Evolutionary conservation across 2,113 vertebrate genomes (phyloP), one percentile per base, ranked within the genome.

Genomic region (Dipodomys stephensi): DNA sequence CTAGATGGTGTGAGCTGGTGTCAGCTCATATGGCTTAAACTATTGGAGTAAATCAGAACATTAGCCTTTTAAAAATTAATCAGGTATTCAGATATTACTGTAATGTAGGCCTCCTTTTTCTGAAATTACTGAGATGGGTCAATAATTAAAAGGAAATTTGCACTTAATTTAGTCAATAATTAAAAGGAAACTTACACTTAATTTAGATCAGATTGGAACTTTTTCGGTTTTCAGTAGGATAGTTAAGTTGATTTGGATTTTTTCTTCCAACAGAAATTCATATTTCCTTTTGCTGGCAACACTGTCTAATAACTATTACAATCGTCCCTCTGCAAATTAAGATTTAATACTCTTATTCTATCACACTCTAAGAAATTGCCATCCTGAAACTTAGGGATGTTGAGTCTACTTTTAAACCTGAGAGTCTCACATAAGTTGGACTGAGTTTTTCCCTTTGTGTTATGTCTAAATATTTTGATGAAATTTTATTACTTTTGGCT

Each of bases 271-370:
- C 57, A 95, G 94, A 94, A 96, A 97, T 92, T 94, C 57, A 87
- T 82, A 80, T 96, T 92, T 96, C 94, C 95, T 96, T 97, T 84
- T 96, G 49, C 93, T 97, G 92, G 74, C 92, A 97, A 27, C 91
- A 78, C 46, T 95, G 72, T 91, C 88, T 95, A 95, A 80, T 27
- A 46, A 71, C 88, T 83, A 22, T 35, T 94, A 9, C 92, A 96
- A 93, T 72, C 90, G 94, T 92, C 96, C 88, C 91, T 94, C 80
- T 96, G 93, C 60, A 53, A 74, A 62, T 68, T 89, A 81, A 95
- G 76, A 92, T 65, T 96, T 95, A 90, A 91, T 91, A 76, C 90
- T 85, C 93, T 92, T 65, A 78, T n/a, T 95, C 92, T 96, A 10
- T 95, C 25, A 16, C 93, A 94, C 92, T 94, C 68, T 72, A 69